Evolutionary conservation across 2,113 vertebrate genomes (phyloP).

Genomic region (Bombycilla garrulus): DNA sequence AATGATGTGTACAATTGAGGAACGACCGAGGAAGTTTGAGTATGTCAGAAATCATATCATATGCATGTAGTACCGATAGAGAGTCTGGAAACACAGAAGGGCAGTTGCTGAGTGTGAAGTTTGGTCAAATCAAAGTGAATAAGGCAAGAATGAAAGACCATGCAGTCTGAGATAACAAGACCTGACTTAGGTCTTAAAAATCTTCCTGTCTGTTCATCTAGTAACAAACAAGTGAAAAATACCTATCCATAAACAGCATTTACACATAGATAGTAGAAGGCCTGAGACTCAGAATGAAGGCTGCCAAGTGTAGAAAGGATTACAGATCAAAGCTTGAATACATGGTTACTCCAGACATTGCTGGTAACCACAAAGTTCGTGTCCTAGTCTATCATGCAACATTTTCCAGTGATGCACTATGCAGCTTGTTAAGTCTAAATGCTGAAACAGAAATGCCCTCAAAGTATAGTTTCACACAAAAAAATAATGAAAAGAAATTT

Average conservation of each 20-base stretch:
- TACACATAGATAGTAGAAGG: not conserved
- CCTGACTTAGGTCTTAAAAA: not conserved
- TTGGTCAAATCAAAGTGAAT: not conserved
- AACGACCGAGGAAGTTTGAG: not conserved
- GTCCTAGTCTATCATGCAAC: not conserved
- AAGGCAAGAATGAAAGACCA: not conserved
- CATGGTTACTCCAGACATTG: not conserved
- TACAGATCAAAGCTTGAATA: constrained; percentile 25
- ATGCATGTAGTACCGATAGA: not conserved
- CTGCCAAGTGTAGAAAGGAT: constrained; percentile 32
- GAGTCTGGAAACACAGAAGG: not conserved
- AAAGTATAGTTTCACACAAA: constrained; percentile 3
- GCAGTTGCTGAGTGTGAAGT: not conserved
- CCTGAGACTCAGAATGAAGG: not conserved
- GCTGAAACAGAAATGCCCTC: not conserved
- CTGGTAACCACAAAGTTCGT: not conserved
- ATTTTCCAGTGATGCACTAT: not conserved
- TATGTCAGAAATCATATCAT: not conserved
- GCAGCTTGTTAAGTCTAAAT: not conserved
- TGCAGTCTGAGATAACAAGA: not conserved
- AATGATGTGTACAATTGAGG: not conserved
- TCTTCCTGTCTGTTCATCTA: not conserved
- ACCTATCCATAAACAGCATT: not conserved
- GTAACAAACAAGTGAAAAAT: not conserved
- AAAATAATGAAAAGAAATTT: not conserved